Base-by-base conservation (phyloP, 2,888 invertebrate genomes). In the Lapara coniferarum region DNA sequence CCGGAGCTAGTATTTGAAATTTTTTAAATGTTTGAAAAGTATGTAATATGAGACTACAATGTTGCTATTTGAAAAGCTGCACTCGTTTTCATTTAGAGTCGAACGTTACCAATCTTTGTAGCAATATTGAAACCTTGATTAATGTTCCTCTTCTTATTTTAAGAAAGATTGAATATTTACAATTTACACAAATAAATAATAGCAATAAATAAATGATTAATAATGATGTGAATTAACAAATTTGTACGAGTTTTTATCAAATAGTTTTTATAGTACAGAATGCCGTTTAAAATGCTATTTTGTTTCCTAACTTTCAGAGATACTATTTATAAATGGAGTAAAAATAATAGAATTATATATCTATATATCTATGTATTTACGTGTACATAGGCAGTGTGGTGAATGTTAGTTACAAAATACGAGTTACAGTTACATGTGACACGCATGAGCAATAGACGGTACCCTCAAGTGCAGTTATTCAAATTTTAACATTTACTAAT, bases 291-390 rank as follows among this genome's bases (percentile, higher is more conserved):
- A 89, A 85, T 85, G 83, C 82, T 92, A 92, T 94, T 94, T 94
- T 92, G 89, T 94, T 94, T 94, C 92, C 92, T 94, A 95, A 94
- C 94, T 93, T 94, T 92, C 91, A 94, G 93, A 94, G 93, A 90
- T 89, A 94, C 93, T 95, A 95, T 94, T 94, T 95, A 95, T 94
- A 94, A 93, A 63, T 46, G 63, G 63, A 63, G 2, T 63, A 63
- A 85, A 78, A 86, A 92, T 87, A 81, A 93, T 94, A 89, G 92
- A 93, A 90, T 94, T 93, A 94, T 94, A 95, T 90, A 92, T 95
- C 95, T 95, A 95, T 95, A 95, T 95, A 90, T 94, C 93, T 94
- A 74, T 91, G 94, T 94, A 92, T 92, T 86, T 91, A 63, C 82
- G 83, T 91, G 88, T 91, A 90, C 86, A 92, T 92, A 93, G 87